Percentiles rank a stretch among this genome's conserved stretches.
phyloP scores from a whole-genome alignment of 1,140 invertebrate species.

The Polypedilum vanderplanki region DNA sequence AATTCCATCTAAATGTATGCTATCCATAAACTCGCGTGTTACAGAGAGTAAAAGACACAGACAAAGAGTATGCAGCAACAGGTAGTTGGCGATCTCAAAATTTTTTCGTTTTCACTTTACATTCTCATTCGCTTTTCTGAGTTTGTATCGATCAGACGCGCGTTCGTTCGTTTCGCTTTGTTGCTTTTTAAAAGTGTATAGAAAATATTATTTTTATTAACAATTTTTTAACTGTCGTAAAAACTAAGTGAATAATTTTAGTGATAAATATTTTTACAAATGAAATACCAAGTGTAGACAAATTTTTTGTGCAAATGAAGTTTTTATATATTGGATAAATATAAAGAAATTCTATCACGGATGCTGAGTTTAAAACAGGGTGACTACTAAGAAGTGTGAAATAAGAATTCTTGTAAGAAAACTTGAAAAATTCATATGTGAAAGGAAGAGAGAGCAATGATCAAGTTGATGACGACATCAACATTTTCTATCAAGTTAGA shows the following conservation, averaged over 20 bases:
- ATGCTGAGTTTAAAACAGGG: neutral
- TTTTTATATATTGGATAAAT: neutral
- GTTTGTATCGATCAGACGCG: slow-evolving; percentile 10
- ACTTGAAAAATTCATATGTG: neutral
- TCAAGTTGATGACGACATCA: neutral
- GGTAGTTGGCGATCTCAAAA: slow-evolving; percentile 8
- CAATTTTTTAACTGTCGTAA: neutral
- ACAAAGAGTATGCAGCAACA: neutral
- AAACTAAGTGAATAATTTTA: neutral
- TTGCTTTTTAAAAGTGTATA: neutral
- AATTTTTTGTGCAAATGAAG: neutral
- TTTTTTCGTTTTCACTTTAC: neutral
- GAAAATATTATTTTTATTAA: neutral
- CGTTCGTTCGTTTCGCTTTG: neutral
- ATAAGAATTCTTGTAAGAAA: neutral
- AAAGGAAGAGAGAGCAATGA: neutral
- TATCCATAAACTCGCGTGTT: neutral
- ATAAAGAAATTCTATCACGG: neutral
- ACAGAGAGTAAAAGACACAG: neutral
- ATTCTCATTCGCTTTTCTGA: neutral
- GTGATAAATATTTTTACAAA: neutral
- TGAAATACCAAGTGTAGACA: neutral
- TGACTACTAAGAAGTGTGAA: neutral
- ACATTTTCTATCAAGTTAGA: neutral
- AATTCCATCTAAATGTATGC: neutral